phyloP scores from a whole-genome alignment of 2,113 vertebrate genomes.

The Myotis brandtii region DNA sequence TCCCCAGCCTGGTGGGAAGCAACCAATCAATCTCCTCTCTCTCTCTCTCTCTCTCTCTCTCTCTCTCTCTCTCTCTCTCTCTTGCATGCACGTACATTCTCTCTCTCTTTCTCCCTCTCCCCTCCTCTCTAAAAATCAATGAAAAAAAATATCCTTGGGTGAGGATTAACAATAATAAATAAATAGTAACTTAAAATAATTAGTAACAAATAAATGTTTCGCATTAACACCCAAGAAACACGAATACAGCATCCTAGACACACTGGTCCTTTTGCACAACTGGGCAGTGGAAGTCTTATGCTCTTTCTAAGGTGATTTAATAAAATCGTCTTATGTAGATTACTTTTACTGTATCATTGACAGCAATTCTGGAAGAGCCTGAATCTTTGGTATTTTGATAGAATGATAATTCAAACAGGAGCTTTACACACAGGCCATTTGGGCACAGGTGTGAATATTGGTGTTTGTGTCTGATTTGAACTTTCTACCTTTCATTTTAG shows the following conservation, averaged over 20 bases:
- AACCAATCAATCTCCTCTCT: too few relatives aligned
- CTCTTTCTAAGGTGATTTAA: background rate
- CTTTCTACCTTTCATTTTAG: conserved; percentile 81
- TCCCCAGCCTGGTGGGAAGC: too few relatives aligned
- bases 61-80: too few relatives aligned
- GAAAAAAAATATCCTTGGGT: too few relatives aligned
- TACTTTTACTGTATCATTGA: background rate
- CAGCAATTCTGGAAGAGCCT: background rate
- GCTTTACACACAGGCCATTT: background rate
- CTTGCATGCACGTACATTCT: too few relatives aligned
- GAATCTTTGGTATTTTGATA: background rate
- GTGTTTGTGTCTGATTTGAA: background rate
- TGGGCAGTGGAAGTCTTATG: background rate
- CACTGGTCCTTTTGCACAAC: background rate
- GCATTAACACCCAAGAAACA: background rate
- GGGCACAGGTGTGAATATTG: background rate
- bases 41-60: too few relatives aligned
- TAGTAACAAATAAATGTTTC: background rate
- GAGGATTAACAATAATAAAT: too few relatives aligned
- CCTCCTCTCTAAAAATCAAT: too few relatives aligned
- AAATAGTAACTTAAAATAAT: background rate
- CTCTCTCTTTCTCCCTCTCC: too few relatives aligned
- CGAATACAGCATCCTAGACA: background rate
- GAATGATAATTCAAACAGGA: background rate
- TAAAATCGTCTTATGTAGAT: background rate